Percentiles rank a stretch among this genome's conserved stretches.
phyloP scores from a whole-genome alignment of 2,113 vertebrate species.

The Andinoacara biseriatus region DNA sequence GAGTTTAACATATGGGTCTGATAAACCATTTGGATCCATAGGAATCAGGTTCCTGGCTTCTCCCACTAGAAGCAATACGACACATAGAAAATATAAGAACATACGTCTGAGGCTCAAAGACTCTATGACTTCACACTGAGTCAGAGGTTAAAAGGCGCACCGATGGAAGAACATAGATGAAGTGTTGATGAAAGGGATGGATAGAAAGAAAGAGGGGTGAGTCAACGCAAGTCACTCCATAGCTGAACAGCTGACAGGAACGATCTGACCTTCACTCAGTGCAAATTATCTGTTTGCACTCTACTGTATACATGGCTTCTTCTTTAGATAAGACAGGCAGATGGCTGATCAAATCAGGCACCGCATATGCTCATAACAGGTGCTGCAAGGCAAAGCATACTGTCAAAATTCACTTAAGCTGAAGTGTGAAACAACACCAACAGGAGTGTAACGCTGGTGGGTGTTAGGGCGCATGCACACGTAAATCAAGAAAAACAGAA shows the following conservation, averaged over 20 bases:
- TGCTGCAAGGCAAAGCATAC: constrained; percentile 40
- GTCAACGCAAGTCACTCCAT: constrained; percentile 6
- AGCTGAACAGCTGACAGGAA: constrained; percentile 6
- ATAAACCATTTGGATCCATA: constrained; percentile 97
- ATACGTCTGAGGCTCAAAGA: neutral
- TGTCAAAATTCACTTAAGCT: constrained; percentile 45
- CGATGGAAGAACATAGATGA: neutral
- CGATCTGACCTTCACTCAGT: neutral
- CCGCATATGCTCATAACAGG: constrained; percentile 39
- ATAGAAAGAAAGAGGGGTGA: neutral
- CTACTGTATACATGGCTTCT: neutral
- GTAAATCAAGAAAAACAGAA: constrained; percentile 14
- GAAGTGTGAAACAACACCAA: constrained; percentile 56
- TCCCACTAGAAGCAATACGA: constrained; percentile 78
- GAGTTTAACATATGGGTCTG: constrained; percentile 96
- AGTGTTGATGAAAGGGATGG: neutral
- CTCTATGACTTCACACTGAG: constrained; percentile 7
- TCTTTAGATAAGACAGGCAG: neutral
- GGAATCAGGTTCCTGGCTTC: constrained; percentile 97
- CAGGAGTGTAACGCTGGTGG: constrained; percentile 34
- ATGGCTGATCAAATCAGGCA: constrained; percentile 11
- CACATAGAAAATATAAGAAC: neutral
- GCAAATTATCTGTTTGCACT: neutral
- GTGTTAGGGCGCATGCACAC: neutral
- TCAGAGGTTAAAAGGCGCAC: constrained; percentile 8